Evolutionary conservation across 2,888 invertebrate genomes (phyloP).

Genomic region (Apotomis turbidana): DNA sequence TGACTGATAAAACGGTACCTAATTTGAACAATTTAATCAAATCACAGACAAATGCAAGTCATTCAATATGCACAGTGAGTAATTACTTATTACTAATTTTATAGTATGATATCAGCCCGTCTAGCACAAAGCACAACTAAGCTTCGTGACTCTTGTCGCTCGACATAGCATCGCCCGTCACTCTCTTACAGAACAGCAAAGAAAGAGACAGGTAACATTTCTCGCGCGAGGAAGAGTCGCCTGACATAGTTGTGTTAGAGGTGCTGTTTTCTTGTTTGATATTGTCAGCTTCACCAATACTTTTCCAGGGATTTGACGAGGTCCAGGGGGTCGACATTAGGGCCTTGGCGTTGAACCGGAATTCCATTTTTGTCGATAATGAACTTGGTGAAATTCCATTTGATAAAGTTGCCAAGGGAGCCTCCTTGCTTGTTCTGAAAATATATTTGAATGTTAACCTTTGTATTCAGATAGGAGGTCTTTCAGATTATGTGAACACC

Average conservation of each 20-base stretch:
- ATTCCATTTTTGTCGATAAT: slow-evolving; percentile 88
- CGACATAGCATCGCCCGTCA: too few species aligned
- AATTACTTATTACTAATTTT: background rate
- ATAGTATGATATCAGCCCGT: too few species aligned
- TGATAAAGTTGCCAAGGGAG: slow-evolving; percentile 86
- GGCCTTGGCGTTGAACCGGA: slow-evolving; percentile 87
- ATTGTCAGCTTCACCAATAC: slow-evolving; percentile 73
- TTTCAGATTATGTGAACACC: too few species aligned
- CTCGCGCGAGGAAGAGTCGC: too few species aligned
- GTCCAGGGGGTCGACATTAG: slow-evolving; percentile 82
- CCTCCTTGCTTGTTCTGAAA: slow-evolving; percentile 82
- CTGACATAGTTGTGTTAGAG: too few species aligned
- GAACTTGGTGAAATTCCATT: slow-evolving; percentile 95
- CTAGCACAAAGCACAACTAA: too few species aligned
- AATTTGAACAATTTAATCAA: background rate
- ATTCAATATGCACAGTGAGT: background rate
- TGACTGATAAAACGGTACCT: slow-evolving; percentile 2
- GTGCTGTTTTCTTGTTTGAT: too few species aligned
- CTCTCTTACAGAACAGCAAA: too few species aligned
- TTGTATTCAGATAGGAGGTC: too few species aligned
- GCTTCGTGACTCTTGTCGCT: too few species aligned
- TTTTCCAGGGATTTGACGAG: slow-evolving; percentile 82
- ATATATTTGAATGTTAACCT: slow-evolving; percentile 7
- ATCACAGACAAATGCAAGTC: slow-evolving; percentile 19
- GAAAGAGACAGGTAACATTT: too few species aligned